Conservation (phyloP, 2,113 vertebrate genomes). For the Zosterops japonicus region DNA sequence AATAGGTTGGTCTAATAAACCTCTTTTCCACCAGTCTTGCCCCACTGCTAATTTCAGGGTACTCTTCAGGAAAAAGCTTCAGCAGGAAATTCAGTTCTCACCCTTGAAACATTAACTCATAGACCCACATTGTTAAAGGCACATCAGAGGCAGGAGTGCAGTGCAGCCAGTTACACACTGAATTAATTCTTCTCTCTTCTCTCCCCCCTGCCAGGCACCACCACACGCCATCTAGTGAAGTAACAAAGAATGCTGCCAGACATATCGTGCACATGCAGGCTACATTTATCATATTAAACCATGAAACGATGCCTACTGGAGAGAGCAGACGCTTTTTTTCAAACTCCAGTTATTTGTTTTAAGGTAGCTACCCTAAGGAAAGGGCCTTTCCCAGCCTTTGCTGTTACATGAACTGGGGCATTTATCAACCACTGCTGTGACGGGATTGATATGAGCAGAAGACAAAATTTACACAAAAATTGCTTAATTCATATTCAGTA, state of each 20-base stretch:
- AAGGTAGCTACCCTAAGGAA: background rate
- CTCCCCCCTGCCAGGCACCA: background rate
- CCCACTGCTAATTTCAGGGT: background rate
- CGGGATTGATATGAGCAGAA: background rate
- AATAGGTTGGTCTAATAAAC: background rate
- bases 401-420: background rate
- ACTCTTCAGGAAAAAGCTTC: background rate
- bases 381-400: background rate
- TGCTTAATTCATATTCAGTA: background rate
- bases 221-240: constrained; percentile 45
- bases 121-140: background rate
- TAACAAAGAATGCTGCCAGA: background rate
- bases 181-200: background rate
- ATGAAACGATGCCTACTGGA: background rate
- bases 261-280: background rate
- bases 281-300: background rate
- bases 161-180: background rate
- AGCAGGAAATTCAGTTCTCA: background rate
- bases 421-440: background rate
- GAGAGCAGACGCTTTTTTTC: background rate
- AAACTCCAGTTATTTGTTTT: background rate
- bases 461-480: background rate
- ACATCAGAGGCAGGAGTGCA: background rate
- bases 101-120: background rate
- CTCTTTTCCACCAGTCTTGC: background rate